Conservation (phyloP, 2,797 vertebrate genomes). For the Siniperca undulata region DNA sequence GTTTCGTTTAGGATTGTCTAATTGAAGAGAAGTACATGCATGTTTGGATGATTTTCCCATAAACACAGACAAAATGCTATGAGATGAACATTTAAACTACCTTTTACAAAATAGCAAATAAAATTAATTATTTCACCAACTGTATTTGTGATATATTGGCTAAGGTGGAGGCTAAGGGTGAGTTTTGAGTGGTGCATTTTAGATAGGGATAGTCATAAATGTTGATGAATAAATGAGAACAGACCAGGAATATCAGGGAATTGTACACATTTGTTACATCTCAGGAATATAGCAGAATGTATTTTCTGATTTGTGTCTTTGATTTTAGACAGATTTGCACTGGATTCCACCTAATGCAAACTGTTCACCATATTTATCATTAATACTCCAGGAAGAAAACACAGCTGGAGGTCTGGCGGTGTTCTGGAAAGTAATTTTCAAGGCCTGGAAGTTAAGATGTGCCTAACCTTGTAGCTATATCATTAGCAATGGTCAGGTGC, state of each 20-base stretch:
- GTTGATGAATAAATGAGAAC: not conserved
- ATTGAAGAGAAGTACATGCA: not conserved
- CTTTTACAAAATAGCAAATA: not conserved
- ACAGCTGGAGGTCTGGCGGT: not conserved
- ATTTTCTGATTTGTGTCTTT: not conserved
- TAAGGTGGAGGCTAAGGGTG: not conserved
- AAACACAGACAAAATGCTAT: not conserved
- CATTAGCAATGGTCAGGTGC: not conserved
- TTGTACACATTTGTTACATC: not conserved
- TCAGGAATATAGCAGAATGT: not conserved
- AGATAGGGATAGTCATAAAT: not conserved
- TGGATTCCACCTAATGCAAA: no score
- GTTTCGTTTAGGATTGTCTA: not conserved
- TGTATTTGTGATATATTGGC: not conserved
- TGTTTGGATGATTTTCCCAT: not conserved
- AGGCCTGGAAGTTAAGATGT: not conserved
- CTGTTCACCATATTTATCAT: not conserved
- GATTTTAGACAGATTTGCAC: no score
- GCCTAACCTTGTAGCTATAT: not conserved
- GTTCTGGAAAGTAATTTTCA: not conserved
- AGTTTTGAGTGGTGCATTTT: not conserved
- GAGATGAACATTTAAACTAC: not conserved
- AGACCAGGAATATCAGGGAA: not conserved
- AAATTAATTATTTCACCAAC: not conserved
- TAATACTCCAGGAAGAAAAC: not conserved